Base-by-base conservation (phyloP, 2,888 invertebrate genomes). In the Magallana nippona region DNA sequence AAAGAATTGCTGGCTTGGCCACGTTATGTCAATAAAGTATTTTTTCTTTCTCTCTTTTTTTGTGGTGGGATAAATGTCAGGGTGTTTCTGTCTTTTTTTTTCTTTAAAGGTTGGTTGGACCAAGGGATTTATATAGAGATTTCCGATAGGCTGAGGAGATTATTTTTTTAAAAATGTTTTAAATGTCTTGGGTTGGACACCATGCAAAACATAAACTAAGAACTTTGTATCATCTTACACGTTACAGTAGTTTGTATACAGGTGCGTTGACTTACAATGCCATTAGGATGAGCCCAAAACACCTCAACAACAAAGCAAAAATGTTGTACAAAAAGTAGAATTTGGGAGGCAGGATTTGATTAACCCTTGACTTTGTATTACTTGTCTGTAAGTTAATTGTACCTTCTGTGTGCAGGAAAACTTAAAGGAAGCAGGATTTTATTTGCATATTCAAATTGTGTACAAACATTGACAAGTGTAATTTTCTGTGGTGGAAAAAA, bases 141-240 rank as follows among this genome's bases (percentile, higher is more conserved):
- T 44, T 44, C 10, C 32, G 11, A 27, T 71, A 32, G 71, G 60
- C 60, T 2, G 19, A 60, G 60, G 10, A 60, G 60, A 60, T 60
- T 60, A 60, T 60, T 44, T 0, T 44, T 44, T n/a, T n/a, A n/a
- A n/a, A n/a, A n/a, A n/a, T n/a, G n/a, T n/a, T 71, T 71, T 71
- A 71, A 71, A 71, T 71, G 27, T 71, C 71, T 71, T 71, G 27
- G 11, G 27, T 10, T 27, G 27, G 27, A 27, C 27, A 71, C 13
- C 22, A 63, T 22, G 13, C 10, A 63, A 63, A 44, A 44, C 44
- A 44, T 8, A 44, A 44, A 71, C 13, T 19, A 19, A n/a, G n/a
- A 71, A 71, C 27, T 27, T 27, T 71, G 71, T 71, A 15, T 71
- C 71, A 27, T 71, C 71, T 71, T 71, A 32, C 71, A 71, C 32